phyloP scores from a whole-genome alignment of 1,140 invertebrate species.

The Aphelenchoides avenae region DNA sequence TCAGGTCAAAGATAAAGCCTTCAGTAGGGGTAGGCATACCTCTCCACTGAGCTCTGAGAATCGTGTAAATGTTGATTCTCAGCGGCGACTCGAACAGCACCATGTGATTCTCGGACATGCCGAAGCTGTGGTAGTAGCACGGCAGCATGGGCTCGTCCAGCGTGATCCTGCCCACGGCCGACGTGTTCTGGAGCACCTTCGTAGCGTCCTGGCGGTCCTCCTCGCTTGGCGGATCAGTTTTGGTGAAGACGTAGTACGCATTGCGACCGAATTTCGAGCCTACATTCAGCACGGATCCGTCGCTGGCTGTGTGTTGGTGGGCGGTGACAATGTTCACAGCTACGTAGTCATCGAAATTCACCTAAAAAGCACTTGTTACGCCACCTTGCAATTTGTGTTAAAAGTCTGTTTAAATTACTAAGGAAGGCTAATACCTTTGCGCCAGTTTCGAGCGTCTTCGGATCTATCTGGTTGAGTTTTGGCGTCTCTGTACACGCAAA shows the following conservation, averaged over 20 bases:
- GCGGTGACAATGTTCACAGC: background rate
- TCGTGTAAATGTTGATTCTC: no score
- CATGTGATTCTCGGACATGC: conserved; percentile 9
- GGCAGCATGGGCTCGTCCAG: background rate
- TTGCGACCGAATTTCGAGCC: conserved; percentile 1
- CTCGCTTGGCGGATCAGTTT: no score
- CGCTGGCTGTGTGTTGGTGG: conserved; percentile 1
- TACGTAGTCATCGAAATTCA: background rate
- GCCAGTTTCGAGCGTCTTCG: no score
- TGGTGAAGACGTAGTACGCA: background rate
- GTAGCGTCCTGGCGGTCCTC: no score
- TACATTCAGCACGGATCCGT: background rate
- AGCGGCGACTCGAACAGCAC: conserved; percentile 9
- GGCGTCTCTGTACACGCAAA: no score
- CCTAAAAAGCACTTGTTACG: background rate
- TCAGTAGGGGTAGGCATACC: background rate
- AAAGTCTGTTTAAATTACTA: no score
- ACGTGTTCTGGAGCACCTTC: no score
- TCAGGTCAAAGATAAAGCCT: background rate
- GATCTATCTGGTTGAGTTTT: no score
- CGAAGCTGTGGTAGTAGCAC: conserved; percentile 2
- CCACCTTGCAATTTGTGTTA: no score
- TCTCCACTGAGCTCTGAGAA: background rate
- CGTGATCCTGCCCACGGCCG: background rate
- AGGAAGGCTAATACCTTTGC: no score